These are phyloP conservation scores for Diabrotica undecimpunctata DNA, from an alignment of 1,140 invertebrate genomes.

Conservation along the genomic window DNA sequence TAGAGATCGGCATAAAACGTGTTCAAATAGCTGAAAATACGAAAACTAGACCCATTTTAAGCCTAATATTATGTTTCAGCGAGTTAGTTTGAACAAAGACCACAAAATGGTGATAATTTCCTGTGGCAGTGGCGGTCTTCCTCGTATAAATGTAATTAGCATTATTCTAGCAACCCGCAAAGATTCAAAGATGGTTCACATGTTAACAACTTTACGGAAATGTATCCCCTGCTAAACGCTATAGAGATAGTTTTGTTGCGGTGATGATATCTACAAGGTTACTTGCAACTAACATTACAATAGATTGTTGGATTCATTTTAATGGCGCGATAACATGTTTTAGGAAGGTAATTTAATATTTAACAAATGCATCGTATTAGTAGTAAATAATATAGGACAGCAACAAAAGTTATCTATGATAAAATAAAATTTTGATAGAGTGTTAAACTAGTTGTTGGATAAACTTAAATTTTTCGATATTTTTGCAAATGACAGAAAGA, in stretches of 20 bases:
- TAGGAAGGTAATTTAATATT: too few species aligned
- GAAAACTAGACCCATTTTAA: not conserved
- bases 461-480: too few species aligned
- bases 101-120: not conserved
- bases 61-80: not conserved
- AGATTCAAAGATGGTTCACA: not conserved
- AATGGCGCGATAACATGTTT: too few species aligned
- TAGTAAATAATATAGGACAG: too few species aligned
- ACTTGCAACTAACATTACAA: too few species aligned
- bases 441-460: too few species aligned
- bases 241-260: not conserved
- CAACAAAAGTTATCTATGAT: too few species aligned
- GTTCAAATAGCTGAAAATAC: not conserved
- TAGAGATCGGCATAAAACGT: not conserved
- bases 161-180: not conserved
- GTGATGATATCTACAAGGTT: not conserved
- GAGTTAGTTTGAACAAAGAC: not conserved
- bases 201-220: not conserved
- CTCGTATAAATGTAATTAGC: conserved; percentile 2
- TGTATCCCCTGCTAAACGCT: not conserved
- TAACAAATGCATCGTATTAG: too few species aligned
- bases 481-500: too few species aligned
- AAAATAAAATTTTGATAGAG: too few species aligned
- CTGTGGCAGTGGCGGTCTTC: not conserved
- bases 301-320: too few species aligned